Percentiles rank a stretch among this genome's conserved stretches.
Evolutionary conservation across 2,888 invertebrate genomes (phyloP).

Genomic region (Drosophila barbarae): DNA sequence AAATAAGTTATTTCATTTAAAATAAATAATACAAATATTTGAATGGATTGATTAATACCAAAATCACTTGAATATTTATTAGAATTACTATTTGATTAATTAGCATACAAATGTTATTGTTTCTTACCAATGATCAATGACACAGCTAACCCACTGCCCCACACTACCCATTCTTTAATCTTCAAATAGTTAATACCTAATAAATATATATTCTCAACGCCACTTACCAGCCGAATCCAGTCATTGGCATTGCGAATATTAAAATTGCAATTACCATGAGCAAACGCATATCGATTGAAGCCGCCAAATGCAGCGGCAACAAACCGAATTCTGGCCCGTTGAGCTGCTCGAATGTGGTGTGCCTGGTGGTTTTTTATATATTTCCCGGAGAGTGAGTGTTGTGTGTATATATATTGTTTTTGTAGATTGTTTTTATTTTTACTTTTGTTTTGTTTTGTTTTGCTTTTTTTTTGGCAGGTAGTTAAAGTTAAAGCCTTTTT

Average conservation of each 20-base stretch:
- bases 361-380: conserved; percentile 7
- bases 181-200: neutral
- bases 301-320: conserved; percentile 66
- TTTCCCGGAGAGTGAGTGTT: conserved; percentile 24
- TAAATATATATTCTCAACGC: too few relatives aligned
- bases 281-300: conserved; percentile 83
- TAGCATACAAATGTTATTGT: too few relatives aligned
- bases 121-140: neutral
- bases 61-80: neutral
- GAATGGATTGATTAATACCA: neutral
- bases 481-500: conserved; percentile 58
- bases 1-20: neutral
- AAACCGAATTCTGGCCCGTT: conserved; percentile 65
- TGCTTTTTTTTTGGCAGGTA: conserved; percentile 56
- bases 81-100: neutral
- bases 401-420: conserved; percentile 13
- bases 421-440: neutral
- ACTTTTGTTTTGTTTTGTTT: conserved; percentile 2
- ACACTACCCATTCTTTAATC: neutral
- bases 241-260: conserved; percentile 92
- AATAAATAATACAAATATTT: neutral
- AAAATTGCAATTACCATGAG: conserved; percentile 91
- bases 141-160: neutral
- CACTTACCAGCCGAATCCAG: conserved; percentile 93
- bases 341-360: conserved; percentile 37